Evolutionary conservation across 2,113 vertebrate genomes (phyloP).

Genomic region (human): GRCh38 chr7:51584501-51585000

Average conservation of each 20-base stretch:
- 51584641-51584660: neutral
- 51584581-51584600: neutral
- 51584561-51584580: neutral
- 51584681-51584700: neutral
- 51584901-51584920: neutral
- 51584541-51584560: neutral
- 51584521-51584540: neutral
- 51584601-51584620: neutral
- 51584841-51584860: neutral
- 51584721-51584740: rapidly evolving
- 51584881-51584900: neutral
- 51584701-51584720: neutral
- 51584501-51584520: neutral
- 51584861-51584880: neutral
- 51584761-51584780: neutral
- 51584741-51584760: no score
- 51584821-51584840: neutral
- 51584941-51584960: rapidly evolving
- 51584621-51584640: neutral
- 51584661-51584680: neutral
- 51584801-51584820: neutral
- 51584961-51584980: no score
- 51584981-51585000: neutral
- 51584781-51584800: neutral
- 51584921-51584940: neutral